Evolutionary conservation across 2,888 invertebrate species (phyloP).

Genomic region (Augochlorella aurata): DNA sequence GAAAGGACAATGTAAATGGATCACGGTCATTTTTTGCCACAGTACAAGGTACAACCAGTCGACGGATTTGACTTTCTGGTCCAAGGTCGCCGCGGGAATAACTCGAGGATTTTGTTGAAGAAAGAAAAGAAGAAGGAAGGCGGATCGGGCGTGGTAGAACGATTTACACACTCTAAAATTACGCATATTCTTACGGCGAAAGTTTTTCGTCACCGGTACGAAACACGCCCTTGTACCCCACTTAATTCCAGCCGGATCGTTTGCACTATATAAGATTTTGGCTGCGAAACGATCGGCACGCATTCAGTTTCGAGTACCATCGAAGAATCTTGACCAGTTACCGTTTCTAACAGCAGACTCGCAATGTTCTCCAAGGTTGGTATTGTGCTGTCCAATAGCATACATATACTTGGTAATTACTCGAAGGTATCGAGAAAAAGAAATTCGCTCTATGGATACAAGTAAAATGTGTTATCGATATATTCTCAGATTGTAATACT

Average conservation of each 20-base stretch:
- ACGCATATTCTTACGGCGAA: conserved; percentile 42
- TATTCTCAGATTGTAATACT: conserved; percentile 70
- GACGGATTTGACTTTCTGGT: conserved; percentile 48
- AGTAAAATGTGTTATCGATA: neutral
- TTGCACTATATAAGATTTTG: conserved; percentile 74
- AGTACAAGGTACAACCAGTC: conserved; percentile 16
- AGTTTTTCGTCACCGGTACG: conserved; percentile 58
- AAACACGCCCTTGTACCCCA: conserved; percentile 66
- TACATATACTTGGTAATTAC: neutral
- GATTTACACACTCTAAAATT: conserved; percentile 11
- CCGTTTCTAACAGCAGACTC: conserved; percentile 16
- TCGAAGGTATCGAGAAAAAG: neutral
- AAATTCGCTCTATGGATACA: neutral
- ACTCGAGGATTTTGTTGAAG: conserved; percentile 31
- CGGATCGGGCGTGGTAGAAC: conserved; percentile 47
- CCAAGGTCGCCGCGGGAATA: conserved; percentile 50
- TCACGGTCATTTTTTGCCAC: conserved; percentile 14
- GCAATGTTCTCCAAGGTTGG: conserved; percentile 63
- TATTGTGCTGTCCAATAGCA: neutral
- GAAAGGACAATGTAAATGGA: conserved; percentile 17
- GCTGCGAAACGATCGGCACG: conserved; percentile 28
- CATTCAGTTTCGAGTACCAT: conserved; percentile 32
- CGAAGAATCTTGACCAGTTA: conserved; percentile 28
- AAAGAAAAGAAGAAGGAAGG: conserved; percentile 11
- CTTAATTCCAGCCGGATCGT: conserved; percentile 52